Evolutionary conservation across 92 coral and sea anemone genomes (phyloP).

Genomic region (Heteractis magnifica): DNA sequence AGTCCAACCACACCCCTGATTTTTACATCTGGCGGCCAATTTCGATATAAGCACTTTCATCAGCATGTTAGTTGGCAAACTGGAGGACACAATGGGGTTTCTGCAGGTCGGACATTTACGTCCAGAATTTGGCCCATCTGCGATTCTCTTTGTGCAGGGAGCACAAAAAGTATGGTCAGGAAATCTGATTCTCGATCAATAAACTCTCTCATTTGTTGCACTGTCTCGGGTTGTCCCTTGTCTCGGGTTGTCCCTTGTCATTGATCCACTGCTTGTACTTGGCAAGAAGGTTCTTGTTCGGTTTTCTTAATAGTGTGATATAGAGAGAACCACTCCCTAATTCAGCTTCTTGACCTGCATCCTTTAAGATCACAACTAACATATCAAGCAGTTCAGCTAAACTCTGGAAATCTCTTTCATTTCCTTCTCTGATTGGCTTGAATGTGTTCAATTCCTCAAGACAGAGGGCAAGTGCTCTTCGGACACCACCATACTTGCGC

Average conservation of each 20-base stretch:
- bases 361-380: slow-evolving; percentile 54
- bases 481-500: slow-evolving; percentile 62
- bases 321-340: slow-evolving; percentile 59
- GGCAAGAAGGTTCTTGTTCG: slow-evolving; percentile 47
- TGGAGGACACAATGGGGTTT: too few relatives aligned
- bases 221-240: slow-evolving; percentile 19
- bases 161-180: background rate
- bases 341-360: slow-evolving; percentile 62
- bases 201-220: slow-evolving; percentile 27
- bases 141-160: too few relatives aligned
- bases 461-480: slow-evolving; percentile 35
- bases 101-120: too few relatives aligned
- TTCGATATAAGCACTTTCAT: too few relatives aligned
- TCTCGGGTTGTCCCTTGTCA: slow-evolving; percentile 37
- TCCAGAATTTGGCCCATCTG: too few relatives aligned
- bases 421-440: slow-evolving; percentile 42
- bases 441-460: slow-evolving; percentile 55
- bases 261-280: slow-evolving; percentile 54
- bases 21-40: too few relatives aligned
- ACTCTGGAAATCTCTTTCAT: slow-evolving; percentile 41
- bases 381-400: slow-evolving; percentile 50
- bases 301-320: slow-evolving; percentile 44
- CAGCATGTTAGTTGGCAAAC: too few relatives aligned
- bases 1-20: too few relatives aligned
- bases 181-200: slow-evolving; percentile 42